Evolutionary conservation across 2,888 invertebrate genomes (phyloP).

Genomic region (Griposia aprilina): DNA sequence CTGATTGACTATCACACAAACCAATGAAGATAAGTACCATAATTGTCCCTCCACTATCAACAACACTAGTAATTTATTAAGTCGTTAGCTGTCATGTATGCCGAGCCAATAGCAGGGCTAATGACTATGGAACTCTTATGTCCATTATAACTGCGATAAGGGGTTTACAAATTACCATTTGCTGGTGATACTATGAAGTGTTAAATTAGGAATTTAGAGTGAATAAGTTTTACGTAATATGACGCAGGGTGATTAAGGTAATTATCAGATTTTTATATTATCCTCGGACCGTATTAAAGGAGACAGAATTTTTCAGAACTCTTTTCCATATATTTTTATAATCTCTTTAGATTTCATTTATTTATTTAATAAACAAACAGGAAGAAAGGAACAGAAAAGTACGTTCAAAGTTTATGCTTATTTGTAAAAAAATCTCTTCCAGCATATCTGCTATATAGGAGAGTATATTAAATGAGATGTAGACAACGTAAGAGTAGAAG

Average conservation of each 20-base stretch:
- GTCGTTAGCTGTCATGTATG: slow-evolving; percentile 47
- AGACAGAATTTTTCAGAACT: neutral
- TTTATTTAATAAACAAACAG: too few relatives aligned
- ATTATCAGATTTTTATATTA: neutral
- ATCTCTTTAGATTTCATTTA: too few relatives aligned
- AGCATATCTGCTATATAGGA: too few relatives aligned
- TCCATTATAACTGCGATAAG: slow-evolving; percentile 22
- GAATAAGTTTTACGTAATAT: neutral
- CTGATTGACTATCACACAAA: neutral
- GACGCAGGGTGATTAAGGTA: neutral
- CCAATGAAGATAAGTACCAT: neutral
- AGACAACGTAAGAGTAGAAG: too few relatives aligned
- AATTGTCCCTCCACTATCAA: neutral
- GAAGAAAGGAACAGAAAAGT: too few relatives aligned
- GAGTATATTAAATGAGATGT: too few relatives aligned
- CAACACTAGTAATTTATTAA: slow-evolving; percentile 12
- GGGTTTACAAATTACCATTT: slow-evolving; percentile 10
- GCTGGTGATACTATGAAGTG: neutral
- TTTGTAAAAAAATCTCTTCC: too few relatives aligned
- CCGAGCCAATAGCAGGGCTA: slow-evolving; percentile 29
- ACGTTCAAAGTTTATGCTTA: too few relatives aligned
- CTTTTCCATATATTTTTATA: too few relatives aligned
- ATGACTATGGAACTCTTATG: slow-evolving; percentile 23
- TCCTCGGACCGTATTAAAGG: too few relatives aligned
- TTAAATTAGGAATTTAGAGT: neutral